phyloP scores from a whole-genome alignment of 30 jellyfish, hydroid and myxozoan species.

The Aurelia sp. region DNA sequence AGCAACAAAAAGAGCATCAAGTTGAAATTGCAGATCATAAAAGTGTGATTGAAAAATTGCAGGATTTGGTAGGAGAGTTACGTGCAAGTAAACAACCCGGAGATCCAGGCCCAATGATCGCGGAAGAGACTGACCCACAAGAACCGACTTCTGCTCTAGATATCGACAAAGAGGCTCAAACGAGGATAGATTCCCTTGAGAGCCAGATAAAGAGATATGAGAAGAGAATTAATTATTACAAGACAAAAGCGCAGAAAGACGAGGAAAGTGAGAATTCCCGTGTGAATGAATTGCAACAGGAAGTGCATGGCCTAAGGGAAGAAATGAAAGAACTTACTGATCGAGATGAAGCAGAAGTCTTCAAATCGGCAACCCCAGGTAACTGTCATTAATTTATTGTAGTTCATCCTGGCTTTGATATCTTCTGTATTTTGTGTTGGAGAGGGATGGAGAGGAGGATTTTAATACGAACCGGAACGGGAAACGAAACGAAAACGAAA shows the following conservation, averaged over 20 bases:
- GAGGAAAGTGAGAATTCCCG: conserved; percentile 82
- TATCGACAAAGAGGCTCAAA: conserved; percentile 40
- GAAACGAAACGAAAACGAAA: too few relatives aligned
- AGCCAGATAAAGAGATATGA: conserved; percentile 94
- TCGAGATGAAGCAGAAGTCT: background rate
- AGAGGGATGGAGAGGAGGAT: too few relatives aligned
- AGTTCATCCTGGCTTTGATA: too few relatives aligned
- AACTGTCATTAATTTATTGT: too few relatives aligned
- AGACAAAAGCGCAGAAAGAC: conserved; percentile 84
- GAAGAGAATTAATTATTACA: conserved; percentile 90
- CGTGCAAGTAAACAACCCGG: conserved; percentile 24
- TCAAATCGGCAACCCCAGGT: too few relatives aligned
- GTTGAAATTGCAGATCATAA: conserved; percentile 60
- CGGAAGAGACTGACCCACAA: conserved; percentile 2
- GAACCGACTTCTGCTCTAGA: background rate
- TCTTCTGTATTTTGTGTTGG: too few relatives aligned
- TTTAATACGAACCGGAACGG: too few relatives aligned
- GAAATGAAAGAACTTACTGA: conserved; percentile 66
- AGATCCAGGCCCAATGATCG: background rate
- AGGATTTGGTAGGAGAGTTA: conserved; percentile 63
- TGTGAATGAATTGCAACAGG: conserved; percentile 84
- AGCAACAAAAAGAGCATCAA: conserved; percentile 72
- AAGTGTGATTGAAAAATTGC: conserved; percentile 37
- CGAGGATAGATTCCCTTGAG: conserved; percentile 73
- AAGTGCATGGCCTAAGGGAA: conserved; percentile 77